Conservation (phyloP, 2,113 vertebrate species). For the Rousettus leschenaultii region DNA sequence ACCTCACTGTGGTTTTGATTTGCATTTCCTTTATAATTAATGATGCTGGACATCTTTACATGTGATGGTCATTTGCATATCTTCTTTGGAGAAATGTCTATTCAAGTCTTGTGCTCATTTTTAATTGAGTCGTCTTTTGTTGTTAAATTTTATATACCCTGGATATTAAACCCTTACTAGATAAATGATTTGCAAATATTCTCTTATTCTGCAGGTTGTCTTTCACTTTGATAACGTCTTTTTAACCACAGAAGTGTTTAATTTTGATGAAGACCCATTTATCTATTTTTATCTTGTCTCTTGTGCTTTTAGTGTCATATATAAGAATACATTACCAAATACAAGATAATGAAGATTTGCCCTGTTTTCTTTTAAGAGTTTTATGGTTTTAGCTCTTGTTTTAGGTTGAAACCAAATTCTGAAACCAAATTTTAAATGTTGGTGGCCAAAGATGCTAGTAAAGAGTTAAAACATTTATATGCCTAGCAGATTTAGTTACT, state of each 20-base stretch:
- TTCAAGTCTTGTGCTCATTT: background rate
- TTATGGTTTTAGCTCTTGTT: background rate
- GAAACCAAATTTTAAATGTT: constrained; percentile 29
- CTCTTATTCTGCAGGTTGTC: no score
- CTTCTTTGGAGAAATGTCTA: background rate
- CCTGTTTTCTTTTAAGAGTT: background rate
- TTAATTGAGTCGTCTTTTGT: background rate
- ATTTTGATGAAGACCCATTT: background rate
- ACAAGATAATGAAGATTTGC: background rate
- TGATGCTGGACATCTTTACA: background rate
- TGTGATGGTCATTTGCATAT: background rate
- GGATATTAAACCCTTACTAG: background rate
- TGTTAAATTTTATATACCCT: background rate
- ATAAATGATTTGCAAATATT: no score
- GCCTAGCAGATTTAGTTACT: constrained; percentile 77
- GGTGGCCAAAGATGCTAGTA: background rate
- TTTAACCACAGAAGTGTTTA: background rate
- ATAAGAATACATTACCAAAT: background rate
- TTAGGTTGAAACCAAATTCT: background rate
- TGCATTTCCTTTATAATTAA: background rate
- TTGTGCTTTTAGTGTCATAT: background rate
- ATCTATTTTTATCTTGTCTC: background rate
- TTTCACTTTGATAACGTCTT: background rate
- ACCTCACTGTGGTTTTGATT: background rate
- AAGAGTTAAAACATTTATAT: background rate